Evolutionary conservation across 2,888 invertebrate genomes (phyloP).

Genomic region (Tachina lurida): DNA sequence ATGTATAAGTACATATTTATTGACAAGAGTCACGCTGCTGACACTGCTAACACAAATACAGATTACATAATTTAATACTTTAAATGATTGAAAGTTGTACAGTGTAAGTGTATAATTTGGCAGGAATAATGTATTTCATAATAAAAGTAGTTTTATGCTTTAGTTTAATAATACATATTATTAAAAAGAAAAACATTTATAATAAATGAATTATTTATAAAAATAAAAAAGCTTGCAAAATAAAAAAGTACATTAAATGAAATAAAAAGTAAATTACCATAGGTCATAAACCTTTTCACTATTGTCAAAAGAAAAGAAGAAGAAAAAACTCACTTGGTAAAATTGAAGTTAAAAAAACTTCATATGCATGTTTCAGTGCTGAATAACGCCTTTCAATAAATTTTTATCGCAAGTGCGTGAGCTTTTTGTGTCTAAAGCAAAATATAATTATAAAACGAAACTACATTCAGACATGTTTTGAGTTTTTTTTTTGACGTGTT

Average conservation of each 20-base stretch:
- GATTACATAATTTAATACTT: slow-evolving; percentile 24
- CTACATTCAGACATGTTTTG: slow-evolving; percentile 23
- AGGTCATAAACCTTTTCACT: slow-evolving; percentile 68
- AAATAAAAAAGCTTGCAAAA: not conserved
- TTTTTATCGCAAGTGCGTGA: slow-evolving; percentile 63
- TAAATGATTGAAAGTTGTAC: no score
- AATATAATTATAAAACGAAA: slow-evolving; percentile 7
- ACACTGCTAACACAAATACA: slow-evolving; percentile 41
- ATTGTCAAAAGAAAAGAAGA: slow-evolving; percentile 1
- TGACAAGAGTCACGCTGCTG: not conserved
- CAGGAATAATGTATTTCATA: no score
- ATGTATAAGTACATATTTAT: not conserved
- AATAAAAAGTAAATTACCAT: slow-evolving; percentile 38
- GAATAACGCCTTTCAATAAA: slow-evolving; percentile 48
- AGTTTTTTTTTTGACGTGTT: not conserved
- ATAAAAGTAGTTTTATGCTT: no score
- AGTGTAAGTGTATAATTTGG: no score
- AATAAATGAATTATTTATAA: not conserved
- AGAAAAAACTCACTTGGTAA: not conserved
- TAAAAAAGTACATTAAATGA: slow-evolving; percentile 43
- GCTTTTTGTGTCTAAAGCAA: not conserved
- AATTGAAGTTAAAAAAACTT: slow-evolving; percentile 17
- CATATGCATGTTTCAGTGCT: slow-evolving; percentile 17
- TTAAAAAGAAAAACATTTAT: not conserved
- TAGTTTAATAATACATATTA: not conserved